Percentiles rank a stretch among this genome's conserved stretches.
phyloP scores from a whole-genome alignment of 2,113 vertebrate species.

The Dipodomys spectabilis region DNA sequence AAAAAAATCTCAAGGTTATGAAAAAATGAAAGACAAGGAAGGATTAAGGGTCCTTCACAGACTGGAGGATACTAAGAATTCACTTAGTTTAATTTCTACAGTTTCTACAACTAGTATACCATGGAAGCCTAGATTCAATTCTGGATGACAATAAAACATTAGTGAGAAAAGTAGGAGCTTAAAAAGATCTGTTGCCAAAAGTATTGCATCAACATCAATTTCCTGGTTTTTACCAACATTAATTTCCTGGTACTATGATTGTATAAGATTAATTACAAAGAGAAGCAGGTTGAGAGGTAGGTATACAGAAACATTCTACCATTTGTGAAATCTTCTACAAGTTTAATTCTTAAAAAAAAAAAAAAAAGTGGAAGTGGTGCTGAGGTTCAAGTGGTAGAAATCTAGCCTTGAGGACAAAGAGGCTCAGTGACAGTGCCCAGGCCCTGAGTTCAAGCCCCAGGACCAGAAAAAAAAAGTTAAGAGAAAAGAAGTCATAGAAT shows the following conservation, averaged over 20 bases:
- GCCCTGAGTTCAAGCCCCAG: too few relatives aligned
- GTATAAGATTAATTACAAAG: neutral
- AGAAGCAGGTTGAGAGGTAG: neutral
- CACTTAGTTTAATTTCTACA: too few relatives aligned
- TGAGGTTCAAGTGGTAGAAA: too few relatives aligned
- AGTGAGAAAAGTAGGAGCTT: neutral
- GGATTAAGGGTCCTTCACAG: neutral
- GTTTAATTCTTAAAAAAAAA: slow-evolving; percentile 24
- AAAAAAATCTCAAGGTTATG: neutral
- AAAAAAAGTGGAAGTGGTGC: neutral
- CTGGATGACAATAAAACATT: accelerated
- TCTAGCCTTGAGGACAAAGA: too few relatives aligned
- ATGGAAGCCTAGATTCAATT: neutral
- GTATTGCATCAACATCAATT: accelerated
- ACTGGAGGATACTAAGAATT: neutral
- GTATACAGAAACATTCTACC: neutral
- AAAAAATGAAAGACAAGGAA: neutral
- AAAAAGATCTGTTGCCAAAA: neutral
- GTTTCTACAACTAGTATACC: accelerated
- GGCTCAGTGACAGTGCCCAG: too few relatives aligned
- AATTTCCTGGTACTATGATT: too few relatives aligned
- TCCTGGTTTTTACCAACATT: neutral
- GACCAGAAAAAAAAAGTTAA: neutral
- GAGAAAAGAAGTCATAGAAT: neutral
- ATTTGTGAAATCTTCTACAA: neutral